Evolutionary conservation across 2,797 vertebrate species (phyloP).

Genomic region (Pangasius larnaudii): DNA sequence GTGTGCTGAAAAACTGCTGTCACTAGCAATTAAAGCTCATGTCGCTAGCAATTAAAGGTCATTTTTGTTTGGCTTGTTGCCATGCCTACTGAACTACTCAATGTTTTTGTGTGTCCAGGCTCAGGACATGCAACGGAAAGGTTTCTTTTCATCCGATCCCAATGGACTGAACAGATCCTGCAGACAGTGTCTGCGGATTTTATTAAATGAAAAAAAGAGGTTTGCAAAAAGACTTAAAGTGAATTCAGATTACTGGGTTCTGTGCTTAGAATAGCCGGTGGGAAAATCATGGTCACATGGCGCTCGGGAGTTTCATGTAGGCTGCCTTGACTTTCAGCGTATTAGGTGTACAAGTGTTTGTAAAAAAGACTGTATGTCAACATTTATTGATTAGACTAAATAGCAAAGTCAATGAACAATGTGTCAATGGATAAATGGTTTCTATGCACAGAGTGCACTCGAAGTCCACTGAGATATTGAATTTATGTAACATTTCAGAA

Average conservation of each 20-base stretch:
- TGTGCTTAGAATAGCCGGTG: neutral
- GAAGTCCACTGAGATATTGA: neutral
- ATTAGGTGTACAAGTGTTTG: neutral
- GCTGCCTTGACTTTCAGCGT: neutral
- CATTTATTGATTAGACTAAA: slow-evolving; percentile 23
- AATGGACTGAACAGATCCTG: slow-evolving; percentile 60
- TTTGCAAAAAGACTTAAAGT: slow-evolving; percentile 45
- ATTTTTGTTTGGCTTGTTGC: slow-evolving; percentile 46
- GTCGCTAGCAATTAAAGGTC: slow-evolving; percentile 54
- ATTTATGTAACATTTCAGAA: neutral
- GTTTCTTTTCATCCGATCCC: slow-evolving; percentile 34
- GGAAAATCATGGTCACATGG: slow-evolving; percentile 15
- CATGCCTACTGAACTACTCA: slow-evolving; percentile 32
- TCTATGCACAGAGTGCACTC: neutral
- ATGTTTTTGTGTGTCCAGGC: slow-evolving; percentile 29
- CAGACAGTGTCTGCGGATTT: slow-evolving; percentile 41
- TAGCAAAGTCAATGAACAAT: neutral
- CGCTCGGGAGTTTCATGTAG: neutral
- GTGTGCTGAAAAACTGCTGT: slow-evolving; percentile 54
- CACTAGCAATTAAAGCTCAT: slow-evolving; percentile 50
- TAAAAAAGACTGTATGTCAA: neutral
- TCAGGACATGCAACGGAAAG: slow-evolving; percentile 40
- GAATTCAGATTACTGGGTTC: slow-evolving; percentile 20
- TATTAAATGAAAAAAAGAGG: slow-evolving; percentile 53
- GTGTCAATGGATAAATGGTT: slow-evolving; percentile 11